These are phyloP conservation scores for Tenebrio molitor DNA, from an alignment of 1,140 invertebrate species.

Conservation along the genomic window DNA sequence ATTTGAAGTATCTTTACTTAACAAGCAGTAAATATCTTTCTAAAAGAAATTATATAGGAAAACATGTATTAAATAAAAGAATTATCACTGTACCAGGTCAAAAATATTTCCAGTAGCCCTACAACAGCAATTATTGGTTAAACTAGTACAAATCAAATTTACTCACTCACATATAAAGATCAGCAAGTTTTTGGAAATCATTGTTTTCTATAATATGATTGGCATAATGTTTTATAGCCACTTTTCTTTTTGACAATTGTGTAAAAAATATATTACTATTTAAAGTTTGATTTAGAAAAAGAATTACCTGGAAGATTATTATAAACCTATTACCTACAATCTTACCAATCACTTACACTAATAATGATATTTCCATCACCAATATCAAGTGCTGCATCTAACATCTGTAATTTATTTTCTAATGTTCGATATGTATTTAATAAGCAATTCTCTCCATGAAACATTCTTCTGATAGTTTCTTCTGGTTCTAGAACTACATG, in stretches of 20 bases:
- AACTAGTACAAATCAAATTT: slow-evolving; percentile 45
- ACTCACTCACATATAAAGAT: slow-evolving; percentile 57
- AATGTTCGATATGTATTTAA: slow-evolving; percentile 56
- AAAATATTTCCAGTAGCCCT: slow-evolving; percentile 58
- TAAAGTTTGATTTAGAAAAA: slow-evolving; percentile 57
- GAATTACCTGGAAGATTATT: slow-evolving; percentile 54
- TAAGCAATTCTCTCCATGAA: slow-evolving; percentile 52
- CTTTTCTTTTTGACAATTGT: slow-evolving; percentile 56
- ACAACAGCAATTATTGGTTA: slow-evolving; percentile 43
- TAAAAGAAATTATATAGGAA: slow-evolving; percentile 44
- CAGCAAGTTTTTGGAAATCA: slow-evolving; percentile 53
- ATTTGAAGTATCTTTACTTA: slow-evolving; percentile 47
- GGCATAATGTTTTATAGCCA: slow-evolving; percentile 58
- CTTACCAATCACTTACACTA: slow-evolving; percentile 41
- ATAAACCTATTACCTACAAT: not conserved
- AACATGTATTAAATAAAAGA: no score
- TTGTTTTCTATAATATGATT: slow-evolving; percentile 58
- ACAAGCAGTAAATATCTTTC: slow-evolving; percentile 58
- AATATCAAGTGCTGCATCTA: slow-evolving; percentile 58
- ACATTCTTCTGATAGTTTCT: slow-evolving; percentile 60
- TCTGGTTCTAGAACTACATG: slow-evolving; percentile 48
- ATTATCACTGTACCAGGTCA: slow-evolving; percentile 49
- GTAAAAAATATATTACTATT: slow-evolving; percentile 57
- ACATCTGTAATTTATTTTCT: slow-evolving; percentile 57
- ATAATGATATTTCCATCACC: slow-evolving; percentile 61